Conservation (phyloP, 2,888 invertebrate species). For the Alentia gelatinosa region DNA sequence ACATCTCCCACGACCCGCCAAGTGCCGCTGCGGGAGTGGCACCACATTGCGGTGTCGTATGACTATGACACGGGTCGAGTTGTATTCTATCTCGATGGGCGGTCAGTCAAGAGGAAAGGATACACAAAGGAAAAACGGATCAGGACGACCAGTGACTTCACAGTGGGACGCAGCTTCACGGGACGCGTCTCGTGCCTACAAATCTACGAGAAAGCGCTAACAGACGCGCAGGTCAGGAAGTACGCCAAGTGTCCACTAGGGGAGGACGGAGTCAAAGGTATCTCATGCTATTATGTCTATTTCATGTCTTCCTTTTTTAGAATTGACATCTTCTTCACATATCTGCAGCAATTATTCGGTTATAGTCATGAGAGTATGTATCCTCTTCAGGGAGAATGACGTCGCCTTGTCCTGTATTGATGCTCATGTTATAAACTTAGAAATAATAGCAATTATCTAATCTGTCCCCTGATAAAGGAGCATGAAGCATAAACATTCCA, state of each 20-base stretch:
- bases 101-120: background rate
- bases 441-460: too few species aligned
- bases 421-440: too few species aligned
- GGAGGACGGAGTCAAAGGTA: constrained; percentile 12
- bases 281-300: background rate
- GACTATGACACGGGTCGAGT: constrained; percentile 48
- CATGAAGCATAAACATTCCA: too few species aligned
- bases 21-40: constrained; percentile 34
- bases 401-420: too few species aligned
- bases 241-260: constrained; percentile 49
- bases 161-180: constrained; percentile 30
- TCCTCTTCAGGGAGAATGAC: too few species aligned
- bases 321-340: too few species aligned
- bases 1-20: background rate
- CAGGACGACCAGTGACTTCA: background rate
- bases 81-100: constrained; percentile 47
- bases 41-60: constrained; percentile 44
- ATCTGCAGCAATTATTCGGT: too few species aligned
- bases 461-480: too few species aligned
- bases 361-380: too few species aligned
- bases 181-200: constrained; percentile 58
- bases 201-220: constrained; percentile 50
- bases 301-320: background rate
- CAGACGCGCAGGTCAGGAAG: constrained; percentile 5
- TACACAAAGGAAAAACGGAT: background rate